Evolutionary conservation across 2,113 vertebrate genomes (phyloP).

Genomic region (Pagrus major): DNA sequence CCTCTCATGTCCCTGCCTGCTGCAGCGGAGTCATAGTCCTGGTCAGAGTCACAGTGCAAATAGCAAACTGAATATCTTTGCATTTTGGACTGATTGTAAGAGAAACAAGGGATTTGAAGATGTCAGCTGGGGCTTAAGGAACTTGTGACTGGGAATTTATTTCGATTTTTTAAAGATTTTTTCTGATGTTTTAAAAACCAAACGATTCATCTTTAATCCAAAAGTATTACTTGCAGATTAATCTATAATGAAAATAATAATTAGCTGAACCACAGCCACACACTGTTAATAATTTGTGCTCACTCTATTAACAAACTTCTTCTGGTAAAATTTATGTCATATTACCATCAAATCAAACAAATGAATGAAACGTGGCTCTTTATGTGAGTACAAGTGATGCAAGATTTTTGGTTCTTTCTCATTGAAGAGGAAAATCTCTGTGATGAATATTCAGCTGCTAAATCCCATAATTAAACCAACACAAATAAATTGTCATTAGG

Average conservation of each 20-base stretch:
- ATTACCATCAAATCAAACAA: not conserved
- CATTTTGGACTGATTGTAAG: not conserved
- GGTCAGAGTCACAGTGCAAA: no score
- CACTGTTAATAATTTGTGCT: not conserved
- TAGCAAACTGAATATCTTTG: not conserved
- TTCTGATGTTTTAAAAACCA: not conserved
- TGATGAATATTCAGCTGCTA: not conserved
- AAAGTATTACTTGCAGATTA: not conserved
- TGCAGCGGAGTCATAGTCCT: no score
- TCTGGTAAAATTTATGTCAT: not conserved
- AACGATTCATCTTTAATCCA: not conserved
- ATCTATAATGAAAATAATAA: not conserved
- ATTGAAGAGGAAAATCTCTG: slow-evolving; percentile 9
- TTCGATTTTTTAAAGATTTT: no score
- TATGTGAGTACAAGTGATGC: not conserved
- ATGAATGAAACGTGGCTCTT: not conserved
- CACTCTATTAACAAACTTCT: not conserved
- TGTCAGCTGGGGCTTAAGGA: not conserved
- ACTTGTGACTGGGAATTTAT: not conserved
- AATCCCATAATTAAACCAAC: slow-evolving; percentile 14
- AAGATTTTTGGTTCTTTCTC: not conserved
- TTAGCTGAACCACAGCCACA: not conserved
- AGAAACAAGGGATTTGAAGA: not conserved
- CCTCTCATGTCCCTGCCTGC: no score
- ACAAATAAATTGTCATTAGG: not conserved